phyloP scores from a whole-genome alignment of 1,140 invertebrate species.

The Drosophila pseudoobscura region DNA sequence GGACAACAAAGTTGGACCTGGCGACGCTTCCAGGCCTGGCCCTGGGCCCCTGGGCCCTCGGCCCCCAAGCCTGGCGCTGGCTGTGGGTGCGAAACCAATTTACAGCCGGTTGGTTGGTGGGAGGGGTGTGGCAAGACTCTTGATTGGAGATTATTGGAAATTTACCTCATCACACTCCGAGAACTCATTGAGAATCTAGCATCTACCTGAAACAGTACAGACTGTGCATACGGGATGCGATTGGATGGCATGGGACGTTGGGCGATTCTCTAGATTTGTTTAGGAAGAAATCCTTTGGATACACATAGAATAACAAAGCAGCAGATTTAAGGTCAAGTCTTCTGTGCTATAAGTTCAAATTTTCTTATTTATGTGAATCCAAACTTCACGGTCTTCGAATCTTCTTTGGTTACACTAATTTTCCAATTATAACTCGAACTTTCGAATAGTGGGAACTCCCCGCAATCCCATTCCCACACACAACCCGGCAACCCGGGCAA shows the following conservation, averaged over 20 bases:
- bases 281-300: too few relatives aligned
- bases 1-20: conserved; percentile 25
- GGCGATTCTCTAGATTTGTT: too few relatives aligned
- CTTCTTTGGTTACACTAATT: conserved; percentile 8
- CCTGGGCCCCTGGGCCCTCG: too few relatives aligned
- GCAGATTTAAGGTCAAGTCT: too few relatives aligned
- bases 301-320: too few relatives aligned
- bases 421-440: conserved; percentile 40
- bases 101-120: conserved; percentile 21
- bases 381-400: not conserved
- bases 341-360: too few relatives aligned
- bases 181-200: conserved; percentile 25
- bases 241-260: too few relatives aligned
- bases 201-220: conserved; percentile 4
- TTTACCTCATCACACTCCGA: conserved; percentile 44
- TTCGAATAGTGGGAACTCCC: conserved; percentile 46
- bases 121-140: conserved; percentile 17
- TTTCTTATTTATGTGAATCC: not conserved
- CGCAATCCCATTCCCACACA: conserved; percentile 40
- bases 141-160: conserved; percentile 43
- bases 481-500: too few relatives aligned
- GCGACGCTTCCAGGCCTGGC: not conserved
- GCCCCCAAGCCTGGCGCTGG: conserved; percentile 14
- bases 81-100: conserved; percentile 50
- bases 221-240: too few relatives aligned